Conservation (phyloP, 2,797 vertebrate species). For the Melanitta fusca region DNA sequence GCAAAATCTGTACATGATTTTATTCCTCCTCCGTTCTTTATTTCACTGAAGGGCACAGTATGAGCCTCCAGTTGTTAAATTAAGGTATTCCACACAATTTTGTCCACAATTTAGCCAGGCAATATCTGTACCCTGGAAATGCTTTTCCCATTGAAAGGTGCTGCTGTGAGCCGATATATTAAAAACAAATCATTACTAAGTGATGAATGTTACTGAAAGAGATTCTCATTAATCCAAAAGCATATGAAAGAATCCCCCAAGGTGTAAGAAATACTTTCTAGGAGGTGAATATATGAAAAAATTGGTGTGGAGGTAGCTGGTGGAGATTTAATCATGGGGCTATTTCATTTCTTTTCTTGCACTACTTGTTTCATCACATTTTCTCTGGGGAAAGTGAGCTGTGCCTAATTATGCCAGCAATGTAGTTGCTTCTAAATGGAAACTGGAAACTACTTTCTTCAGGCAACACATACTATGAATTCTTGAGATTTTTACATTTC, state of each 20-base stretch:
- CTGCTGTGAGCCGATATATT: not conserved
- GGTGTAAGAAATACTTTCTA: conserved; percentile 34
- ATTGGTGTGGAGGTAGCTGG: not conserved
- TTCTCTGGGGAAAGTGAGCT: conserved; percentile 42
- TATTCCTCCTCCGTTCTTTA: not conserved
- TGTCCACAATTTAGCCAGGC: not conserved
- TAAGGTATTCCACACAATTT: not conserved
- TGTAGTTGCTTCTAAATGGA: conserved; percentile 9
- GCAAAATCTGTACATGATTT: not conserved
- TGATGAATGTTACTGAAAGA: conserved; percentile 35
- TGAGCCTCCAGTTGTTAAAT: not conserved
- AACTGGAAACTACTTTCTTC: conserved; percentile 39
- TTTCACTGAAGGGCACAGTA: not conserved
- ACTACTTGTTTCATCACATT: conserved; percentile 1
- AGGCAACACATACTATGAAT: conserved; percentile 16
- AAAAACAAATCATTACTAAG: conserved; percentile 46
- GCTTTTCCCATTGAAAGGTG: conserved; percentile 12
- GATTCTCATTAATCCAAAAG: conserved; percentile 42
- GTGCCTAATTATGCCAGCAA: conserved; percentile 51
- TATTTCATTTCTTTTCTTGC: conserved; percentile 30
- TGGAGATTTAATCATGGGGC: conserved; percentile 34
- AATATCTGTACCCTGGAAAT: not conserved
- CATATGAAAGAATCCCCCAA: conserved; percentile 23
- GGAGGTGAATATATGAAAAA: conserved; percentile 22
- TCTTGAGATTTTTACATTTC: not conserved